Base-by-base conservation (phyloP, 1,140 invertebrate species). In the Drosophila carrolli region DNA sequence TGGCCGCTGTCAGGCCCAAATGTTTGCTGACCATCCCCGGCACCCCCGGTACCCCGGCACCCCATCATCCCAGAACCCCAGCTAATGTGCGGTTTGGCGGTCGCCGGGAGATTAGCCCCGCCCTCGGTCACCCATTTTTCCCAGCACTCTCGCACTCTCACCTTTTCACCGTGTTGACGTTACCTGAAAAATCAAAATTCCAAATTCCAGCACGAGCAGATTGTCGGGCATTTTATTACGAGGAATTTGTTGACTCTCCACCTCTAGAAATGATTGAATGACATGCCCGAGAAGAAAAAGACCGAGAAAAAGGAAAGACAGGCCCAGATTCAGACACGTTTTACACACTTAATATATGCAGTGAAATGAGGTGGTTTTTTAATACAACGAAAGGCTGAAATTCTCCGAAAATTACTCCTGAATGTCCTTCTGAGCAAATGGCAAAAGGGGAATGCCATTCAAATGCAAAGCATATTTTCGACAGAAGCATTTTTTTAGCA, bases 211-310 rank as follows among this genome's bases (percentile, higher is more conserved):
- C 83, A 88, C 80, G 84, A 81, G 73, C 80, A 81, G 84, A 89
- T 89, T 89, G 76, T 78, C 73, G 86, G 84, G 76, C 84, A 89
- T 88, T 88, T 88, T 89, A 88, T 84, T 88, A 84, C 68, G 67
- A 78, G 76, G 83, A 89, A 89, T 89, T 76, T 79, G 68, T 84
- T 79, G 74, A 80, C 61, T 71, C 83, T 67, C 63, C 60, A 60
- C 75, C 83, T 72, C 57, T 60, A 67, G 76, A 83, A 83, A 80
- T 88, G 84, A 79, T 88, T 80, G 83, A 89, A 83, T 88, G 80
- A 89, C 72, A 89, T 65, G 76, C 59, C 46, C 14, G 19, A 44
- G 14, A 16, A 32, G 44, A 32, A 7, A 19, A 53, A 44, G 16
- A 43, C 6, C 53, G 10, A 35, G 14, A 5, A 37, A 19, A 46